phyloP scores from a whole-genome alignment of 1,140 invertebrate genomes.

The Cylas formicarius region DNA sequence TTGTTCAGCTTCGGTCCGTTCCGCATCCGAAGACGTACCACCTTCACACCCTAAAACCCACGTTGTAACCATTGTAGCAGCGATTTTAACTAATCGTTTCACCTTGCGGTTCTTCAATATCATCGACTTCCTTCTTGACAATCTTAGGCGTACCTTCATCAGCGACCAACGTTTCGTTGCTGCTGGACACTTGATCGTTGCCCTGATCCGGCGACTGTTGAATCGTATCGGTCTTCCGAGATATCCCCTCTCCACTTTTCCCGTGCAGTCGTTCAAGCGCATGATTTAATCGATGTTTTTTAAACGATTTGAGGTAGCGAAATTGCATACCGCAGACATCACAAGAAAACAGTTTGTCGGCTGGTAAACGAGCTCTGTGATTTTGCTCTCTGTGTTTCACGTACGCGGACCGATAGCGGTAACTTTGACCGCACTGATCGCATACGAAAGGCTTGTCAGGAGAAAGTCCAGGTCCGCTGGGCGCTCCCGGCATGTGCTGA shows the following conservation, averaged over 20 bases:
- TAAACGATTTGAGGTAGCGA: constrained; percentile 72
- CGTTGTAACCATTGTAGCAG: neutral
- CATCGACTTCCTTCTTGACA: constrained; percentile 28
- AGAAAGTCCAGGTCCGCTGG: constrained; percentile 19
- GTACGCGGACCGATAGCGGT: constrained; percentile 80
- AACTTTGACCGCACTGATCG: constrained; percentile 83
- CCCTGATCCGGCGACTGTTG: constrained; percentile 11
- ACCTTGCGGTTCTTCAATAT: constrained; percentile 21
- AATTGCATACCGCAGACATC: constrained; percentile 87
- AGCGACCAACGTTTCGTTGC: constrained; percentile 35
- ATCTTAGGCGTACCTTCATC: constrained; percentile 18
- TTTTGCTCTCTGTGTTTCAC: constrained; percentile 84
- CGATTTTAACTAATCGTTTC: constrained; percentile 1
- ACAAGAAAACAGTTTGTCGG: constrained; percentile 82
- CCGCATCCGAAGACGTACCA: constrained; percentile 32
- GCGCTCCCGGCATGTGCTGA: constrained; percentile 50
- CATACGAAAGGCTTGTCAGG: constrained; percentile 83
- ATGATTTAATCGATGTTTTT: constrained; percentile 81
- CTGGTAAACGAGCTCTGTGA: constrained; percentile 73
- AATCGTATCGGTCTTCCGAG: constrained; percentile 4
- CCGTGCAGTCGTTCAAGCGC: constrained; percentile 71
- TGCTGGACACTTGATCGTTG: constrained; percentile 39
- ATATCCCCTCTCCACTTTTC: constrained; percentile 41
- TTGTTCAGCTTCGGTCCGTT: constrained; percentile 47
- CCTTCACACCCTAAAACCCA: constrained; percentile 24